Percentiles rank a stretch among this genome's conserved stretches.
These are phyloP conservation scores for Sceloporus undulatus DNA, from an alignment of 2,113 vertebrate genomes.

Conservation along the genomic window DNA sequence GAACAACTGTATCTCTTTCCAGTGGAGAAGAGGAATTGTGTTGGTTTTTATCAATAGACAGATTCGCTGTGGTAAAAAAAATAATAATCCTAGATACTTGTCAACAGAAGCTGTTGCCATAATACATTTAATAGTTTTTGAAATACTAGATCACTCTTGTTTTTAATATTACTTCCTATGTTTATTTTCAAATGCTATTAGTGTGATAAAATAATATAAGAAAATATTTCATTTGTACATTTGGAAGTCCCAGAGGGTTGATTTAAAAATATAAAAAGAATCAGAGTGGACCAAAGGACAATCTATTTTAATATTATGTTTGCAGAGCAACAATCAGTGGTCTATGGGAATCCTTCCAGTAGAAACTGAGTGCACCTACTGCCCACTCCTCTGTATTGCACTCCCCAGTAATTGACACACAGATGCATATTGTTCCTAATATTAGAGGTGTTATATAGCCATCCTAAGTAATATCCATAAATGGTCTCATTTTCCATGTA, in stretches of 20 bases:
- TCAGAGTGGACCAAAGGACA: too few relatives aligned
- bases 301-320: too few relatives aligned
- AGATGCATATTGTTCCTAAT: too few relatives aligned
- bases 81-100: neutral
- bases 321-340: too few relatives aligned
- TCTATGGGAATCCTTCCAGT: too few relatives aligned
- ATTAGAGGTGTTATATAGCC: too few relatives aligned
- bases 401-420: too few relatives aligned
- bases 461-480: too few relatives aligned
- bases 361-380: too few relatives aligned
- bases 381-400: too few relatives aligned
- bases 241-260: neutral
- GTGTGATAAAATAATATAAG: neutral
- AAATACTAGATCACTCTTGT: neutral
- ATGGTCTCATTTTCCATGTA: too few relatives aligned
- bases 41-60: neutral
- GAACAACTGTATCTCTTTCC: neutral
- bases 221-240: neutral
- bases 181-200: conserved; percentile 15
- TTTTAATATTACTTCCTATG: neutral
- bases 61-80: neutral
- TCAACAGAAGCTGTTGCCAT: neutral
- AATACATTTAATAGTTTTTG: neutral
- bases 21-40: neutral
- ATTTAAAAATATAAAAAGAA: too few relatives aligned